Conservation (phyloP, 2,797 vertebrate species). For the Acanthurus lineatus region DNA sequence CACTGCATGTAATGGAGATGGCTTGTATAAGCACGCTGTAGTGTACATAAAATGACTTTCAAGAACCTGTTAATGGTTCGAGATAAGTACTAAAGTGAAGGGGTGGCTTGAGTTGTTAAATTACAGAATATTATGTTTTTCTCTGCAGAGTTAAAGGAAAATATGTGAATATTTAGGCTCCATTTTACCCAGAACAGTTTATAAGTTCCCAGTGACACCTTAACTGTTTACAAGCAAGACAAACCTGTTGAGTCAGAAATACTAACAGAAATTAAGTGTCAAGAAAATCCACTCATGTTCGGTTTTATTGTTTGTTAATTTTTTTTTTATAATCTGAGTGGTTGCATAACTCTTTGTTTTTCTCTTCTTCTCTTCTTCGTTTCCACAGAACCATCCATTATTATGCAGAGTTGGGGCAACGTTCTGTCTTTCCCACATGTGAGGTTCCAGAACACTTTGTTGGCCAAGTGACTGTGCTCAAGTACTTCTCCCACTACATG, state of each 20-base stretch:
- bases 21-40: constrained; percentile 45
- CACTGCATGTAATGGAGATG: constrained; percentile 12
- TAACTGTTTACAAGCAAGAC: neutral
- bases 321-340: constrained; percentile 21
- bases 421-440: constrained; percentile 91
- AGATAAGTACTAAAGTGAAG: neutral
- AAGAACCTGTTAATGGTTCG: neutral
- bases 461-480: constrained; percentile 96
- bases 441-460: constrained; percentile 96
- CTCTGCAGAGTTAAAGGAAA: neutral
- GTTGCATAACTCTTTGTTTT: constrained; percentile 26
- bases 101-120: neutral
- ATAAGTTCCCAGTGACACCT: neutral
- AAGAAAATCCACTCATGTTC: neutral
- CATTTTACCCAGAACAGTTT: neutral
- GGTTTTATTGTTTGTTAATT: constrained; percentile 1
- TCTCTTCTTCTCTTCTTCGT: neutral
- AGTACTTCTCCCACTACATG: constrained; percentile 99
- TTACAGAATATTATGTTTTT: neutral
- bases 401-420: constrained; percentile 95
- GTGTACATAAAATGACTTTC: neutral
- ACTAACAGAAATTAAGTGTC: neutral
- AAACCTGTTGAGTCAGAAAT: neutral
- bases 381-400: constrained; percentile 93
- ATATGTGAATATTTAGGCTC: neutral